A percentile compares a stretch with the other conserved stretches of the same genome.
Evolutionary conservation across 2,888 invertebrate genomes (phyloP).

Genomic region (Carterocephalus palaemon): DNA sequence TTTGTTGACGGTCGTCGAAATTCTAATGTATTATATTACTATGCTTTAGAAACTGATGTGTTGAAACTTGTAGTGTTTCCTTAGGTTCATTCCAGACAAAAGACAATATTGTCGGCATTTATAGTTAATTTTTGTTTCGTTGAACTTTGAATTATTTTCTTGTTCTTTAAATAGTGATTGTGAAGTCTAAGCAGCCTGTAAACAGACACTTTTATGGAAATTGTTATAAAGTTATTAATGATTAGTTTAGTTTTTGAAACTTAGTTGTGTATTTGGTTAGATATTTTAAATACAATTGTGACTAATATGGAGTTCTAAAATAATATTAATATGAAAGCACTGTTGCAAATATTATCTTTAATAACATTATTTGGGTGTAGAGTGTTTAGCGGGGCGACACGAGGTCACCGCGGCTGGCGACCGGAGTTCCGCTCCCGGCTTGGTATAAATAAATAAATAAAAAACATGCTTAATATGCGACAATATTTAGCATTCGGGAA

Average conservation of each 20-base stretch:
- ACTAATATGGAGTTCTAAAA: conserved; percentile 57
- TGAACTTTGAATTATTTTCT: conserved; percentile 33
- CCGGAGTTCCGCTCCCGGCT: conserved; percentile 58
- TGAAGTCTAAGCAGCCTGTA: conserved; percentile 48
- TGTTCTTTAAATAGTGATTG: conserved; percentile 45
- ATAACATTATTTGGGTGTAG: conserved; percentile 32
- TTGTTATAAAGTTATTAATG: conserved; percentile 53
- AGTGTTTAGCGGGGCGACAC: conserved; percentile 35
- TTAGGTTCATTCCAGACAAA: conserved; percentile 77
- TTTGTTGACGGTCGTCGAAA: conserved; percentile 54
- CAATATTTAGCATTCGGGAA: conserved; percentile 76
- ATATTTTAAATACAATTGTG: conserved; percentile 53
- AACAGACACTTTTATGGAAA: conserved; percentile 50
- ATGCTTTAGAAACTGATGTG: conserved; percentile 46
- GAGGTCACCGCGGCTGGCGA: conserved; percentile 46
- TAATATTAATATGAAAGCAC: conserved; percentile 42
- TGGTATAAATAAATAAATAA: conserved; percentile 40
- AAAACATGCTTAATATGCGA: conserved; percentile 71
- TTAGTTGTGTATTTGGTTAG: conserved; percentile 56
- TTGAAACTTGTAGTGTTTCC: conserved; percentile 48
- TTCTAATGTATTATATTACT: conserved; percentile 57
- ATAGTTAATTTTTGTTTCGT: conserved; percentile 57
- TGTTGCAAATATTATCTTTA: conserved; percentile 45
- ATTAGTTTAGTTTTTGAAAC: conserved; percentile 57
- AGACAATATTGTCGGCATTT: conserved; percentile 78